Evolutionary conservation across 2,797 vertebrate genomes (phyloP), one percentile per base, ranked within the genome.

Genomic region (Sparus aurata): DNA sequence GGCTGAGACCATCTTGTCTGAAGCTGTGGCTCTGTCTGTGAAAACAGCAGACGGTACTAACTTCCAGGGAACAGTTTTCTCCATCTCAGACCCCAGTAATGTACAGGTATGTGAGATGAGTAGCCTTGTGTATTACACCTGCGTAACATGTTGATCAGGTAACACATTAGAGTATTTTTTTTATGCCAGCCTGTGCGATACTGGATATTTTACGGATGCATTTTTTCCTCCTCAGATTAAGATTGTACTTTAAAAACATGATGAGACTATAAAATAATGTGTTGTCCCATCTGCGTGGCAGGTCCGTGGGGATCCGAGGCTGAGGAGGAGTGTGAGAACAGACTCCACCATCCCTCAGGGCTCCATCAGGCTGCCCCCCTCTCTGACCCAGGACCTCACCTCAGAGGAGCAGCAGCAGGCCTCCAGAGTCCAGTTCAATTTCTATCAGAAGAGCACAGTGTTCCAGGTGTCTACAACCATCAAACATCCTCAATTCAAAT

Each of bases 341-440:
- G 76, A 50, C 46, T 58, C 82, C 20, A 79, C 80, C 22, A 22
- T 86, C 23, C 92, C 92, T 88, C 96, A 92, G 92, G 98, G 96
- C 55, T 93, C 96, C 53, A 93, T 99, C 87, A 90, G 17, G 12
- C 94, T 99, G 60, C 98, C 98, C 46, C 80, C 96, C 0, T 94
- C 94, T 0, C 73, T 99, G 78, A 93, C 97, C 41, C 81, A 86
- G 79, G 79, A 89, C 82, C 87, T 99, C 58, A 90, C 90, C 47
- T 3, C 75, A 13, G 84, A 92, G 77, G 86, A 98, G 17, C 68
- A 95, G 87, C 82, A 89, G 45, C 78, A 91, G 55, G 96, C 90
- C 79, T 97, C 97, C 80, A 96, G 97, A 93, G 89, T 99, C 73
- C 97, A 97, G 91, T 99, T 99, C 93, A 97, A 96, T 87, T 99